These are phyloP conservation scores for Channallabes apus DNA, from an alignment of 2,797 vertebrate genomes.

Conservation along the genomic window DNA sequence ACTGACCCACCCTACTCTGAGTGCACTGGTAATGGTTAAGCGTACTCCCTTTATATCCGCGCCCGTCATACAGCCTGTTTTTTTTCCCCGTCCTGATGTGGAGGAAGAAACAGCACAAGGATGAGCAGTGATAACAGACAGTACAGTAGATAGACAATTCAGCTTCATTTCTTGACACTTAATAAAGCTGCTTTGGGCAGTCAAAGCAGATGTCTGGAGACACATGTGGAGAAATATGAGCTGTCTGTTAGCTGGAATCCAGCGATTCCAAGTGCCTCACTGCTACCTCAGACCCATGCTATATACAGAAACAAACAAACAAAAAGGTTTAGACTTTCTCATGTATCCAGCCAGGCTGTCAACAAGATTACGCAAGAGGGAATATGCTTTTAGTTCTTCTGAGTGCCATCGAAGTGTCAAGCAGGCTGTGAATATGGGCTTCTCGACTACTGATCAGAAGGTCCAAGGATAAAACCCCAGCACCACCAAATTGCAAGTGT, in stretches of 20 bases:
- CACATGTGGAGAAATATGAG: constrained; percentile 25
- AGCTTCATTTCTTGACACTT: constrained; percentile 44
- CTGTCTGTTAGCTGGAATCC: constrained; percentile 41
- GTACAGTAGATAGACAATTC: constrained; percentile 1
- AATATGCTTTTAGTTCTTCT: constrained; percentile 50
- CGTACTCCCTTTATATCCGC: not conserved
- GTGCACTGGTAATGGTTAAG: not conserved
- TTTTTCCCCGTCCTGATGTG: not conserved
- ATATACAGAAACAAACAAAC: not conserved
- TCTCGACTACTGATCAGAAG: no score
- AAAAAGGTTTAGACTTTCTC: constrained; percentile 10
- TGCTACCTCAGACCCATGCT: not conserved
- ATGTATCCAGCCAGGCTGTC: constrained; percentile 61
- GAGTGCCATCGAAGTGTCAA: constrained; percentile 54
- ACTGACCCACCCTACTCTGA: not conserved
- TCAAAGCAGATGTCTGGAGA: constrained; percentile 32
- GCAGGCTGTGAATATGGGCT: not conserved
- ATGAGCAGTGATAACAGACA: not conserved
- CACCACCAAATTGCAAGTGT: no score
- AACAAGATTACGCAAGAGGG: constrained; percentile 62
- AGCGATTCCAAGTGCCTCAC: constrained; percentile 35
- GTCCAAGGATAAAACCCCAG: no score
- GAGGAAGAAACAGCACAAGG: not conserved
- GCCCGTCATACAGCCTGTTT: not conserved
- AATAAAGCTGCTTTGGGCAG: constrained; percentile 43